Evolutionary conservation across 2,797 vertebrate genomes (phyloP).

Genomic region (Sciaenops ocellatus): DNA sequence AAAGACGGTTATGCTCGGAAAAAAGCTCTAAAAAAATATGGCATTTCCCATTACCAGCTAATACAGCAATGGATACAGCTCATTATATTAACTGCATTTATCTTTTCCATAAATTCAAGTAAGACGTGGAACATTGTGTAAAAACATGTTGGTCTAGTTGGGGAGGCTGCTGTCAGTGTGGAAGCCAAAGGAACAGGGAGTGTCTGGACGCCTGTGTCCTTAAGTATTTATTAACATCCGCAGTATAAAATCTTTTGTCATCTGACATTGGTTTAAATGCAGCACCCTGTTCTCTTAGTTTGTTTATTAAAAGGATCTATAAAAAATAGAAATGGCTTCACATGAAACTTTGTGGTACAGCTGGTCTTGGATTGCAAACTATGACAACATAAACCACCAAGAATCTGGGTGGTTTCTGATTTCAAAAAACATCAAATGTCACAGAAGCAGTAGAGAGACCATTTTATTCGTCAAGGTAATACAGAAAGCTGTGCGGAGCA

Average conservation of each 20-base stretch:
- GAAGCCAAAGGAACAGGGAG: background rate
- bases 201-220: too few species aligned
- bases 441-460: background rate
- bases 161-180: background rate
- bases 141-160: background rate
- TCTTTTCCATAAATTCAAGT: background rate
- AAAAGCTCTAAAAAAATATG: background rate
- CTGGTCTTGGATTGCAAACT: background rate
- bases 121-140: background rate
- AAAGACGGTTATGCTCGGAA: background rate
- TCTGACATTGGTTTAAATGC: background rate
- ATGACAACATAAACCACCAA: background rate
- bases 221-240: background rate
- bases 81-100: background rate
- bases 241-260: background rate
- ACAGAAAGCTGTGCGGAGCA: too few species aligned
- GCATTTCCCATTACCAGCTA: too few species aligned
- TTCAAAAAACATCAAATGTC: background rate
- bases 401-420: background rate
- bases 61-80: background rate
- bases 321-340: background rate
- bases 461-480: background rate
- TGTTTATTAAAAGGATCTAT: background rate
- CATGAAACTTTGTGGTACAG: background rate
- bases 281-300: background rate